phyloP scores from a whole-genome alignment of 2,113 vertebrate genomes.

The Phodopus roborovskii region DNA sequence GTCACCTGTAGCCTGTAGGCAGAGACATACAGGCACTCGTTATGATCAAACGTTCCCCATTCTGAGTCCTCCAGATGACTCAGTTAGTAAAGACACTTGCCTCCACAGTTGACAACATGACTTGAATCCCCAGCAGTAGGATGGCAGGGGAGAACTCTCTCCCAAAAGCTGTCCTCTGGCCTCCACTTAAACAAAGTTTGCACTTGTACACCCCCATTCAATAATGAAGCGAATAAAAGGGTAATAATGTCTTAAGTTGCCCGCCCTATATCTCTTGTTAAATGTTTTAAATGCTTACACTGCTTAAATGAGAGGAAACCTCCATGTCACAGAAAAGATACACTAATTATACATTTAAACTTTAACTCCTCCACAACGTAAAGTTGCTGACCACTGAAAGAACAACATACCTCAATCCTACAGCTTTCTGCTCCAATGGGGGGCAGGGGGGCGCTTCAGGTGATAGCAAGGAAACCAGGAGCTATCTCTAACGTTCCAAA shows the following conservation, averaged over 20 bases:
- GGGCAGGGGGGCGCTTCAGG: conserved; percentile 3
- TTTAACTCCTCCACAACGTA: conserved; percentile 6
- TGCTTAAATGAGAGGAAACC: not conserved
- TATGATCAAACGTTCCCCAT: not conserved
- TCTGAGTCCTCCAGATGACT: not conserved
- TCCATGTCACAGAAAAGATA: conserved; percentile 34
- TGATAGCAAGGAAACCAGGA: conserved; percentile 54
- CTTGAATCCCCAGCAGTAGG: too few relatives aligned
- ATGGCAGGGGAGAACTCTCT: not conserved
- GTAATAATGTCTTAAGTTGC: not conserved
- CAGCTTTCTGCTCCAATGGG: not conserved
- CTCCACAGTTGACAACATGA: not conserved
- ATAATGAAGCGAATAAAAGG: not conserved
- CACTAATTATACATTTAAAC: conserved; percentile 56
- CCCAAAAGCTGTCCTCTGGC: not conserved
- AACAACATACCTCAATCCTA: conserved; percentile 51
- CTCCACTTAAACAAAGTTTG: too few relatives aligned
- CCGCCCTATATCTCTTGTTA: not conserved
- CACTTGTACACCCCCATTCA: not conserved
- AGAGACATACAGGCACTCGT: not conserved
- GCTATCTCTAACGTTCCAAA: conserved; percentile 59
- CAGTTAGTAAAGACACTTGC: not conserved
- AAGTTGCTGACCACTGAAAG: conserved; percentile 32
- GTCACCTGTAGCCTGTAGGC: not conserved
- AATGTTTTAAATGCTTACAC: not conserved